A percentile compares a stretch with the other conserved stretches of the same genome.
Evolutionary conservation across 2,113 vertebrate species (phyloP).

Genomic region (Scatophagus argus): DNA sequence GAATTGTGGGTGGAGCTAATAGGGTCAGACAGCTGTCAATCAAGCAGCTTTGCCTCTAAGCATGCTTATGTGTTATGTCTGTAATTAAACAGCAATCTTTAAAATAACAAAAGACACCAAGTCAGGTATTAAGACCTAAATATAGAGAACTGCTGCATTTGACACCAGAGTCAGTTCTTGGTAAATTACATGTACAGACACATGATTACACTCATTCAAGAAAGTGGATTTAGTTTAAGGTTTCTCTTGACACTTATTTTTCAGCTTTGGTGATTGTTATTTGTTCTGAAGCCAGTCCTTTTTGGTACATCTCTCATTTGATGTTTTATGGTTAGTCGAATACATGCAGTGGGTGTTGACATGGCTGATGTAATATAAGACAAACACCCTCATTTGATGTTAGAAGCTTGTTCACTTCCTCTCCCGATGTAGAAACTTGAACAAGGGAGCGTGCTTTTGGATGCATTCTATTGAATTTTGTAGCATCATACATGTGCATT

Average conservation of each 20-base stretch:
- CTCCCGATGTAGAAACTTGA: not conserved
- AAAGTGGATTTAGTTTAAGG: not conserved
- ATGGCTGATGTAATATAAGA: not conserved
- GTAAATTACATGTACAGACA: not conserved
- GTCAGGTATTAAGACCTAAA: not conserved
- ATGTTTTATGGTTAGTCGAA: not conserved
- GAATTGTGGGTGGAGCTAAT: slow-evolving; percentile 45
- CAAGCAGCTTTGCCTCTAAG: not conserved
- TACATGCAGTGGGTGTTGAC: not conserved
- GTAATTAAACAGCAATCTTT: too few species aligned
- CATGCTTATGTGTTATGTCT: too few species aligned
- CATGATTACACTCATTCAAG: not conserved
- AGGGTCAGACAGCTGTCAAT: slow-evolving; percentile 23
- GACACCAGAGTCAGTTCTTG: not conserved
- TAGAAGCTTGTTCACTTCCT: not conserved
- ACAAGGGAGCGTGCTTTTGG: not conserved
- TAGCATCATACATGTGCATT: not conserved
- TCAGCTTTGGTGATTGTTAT: not conserved
- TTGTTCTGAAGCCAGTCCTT: too few species aligned
- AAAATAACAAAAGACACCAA: not conserved
- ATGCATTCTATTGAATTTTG: not conserved
- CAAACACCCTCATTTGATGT: not conserved
- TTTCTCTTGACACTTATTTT: not conserved
- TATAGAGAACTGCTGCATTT: not conserved
- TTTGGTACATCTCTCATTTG: not conserved